Evolutionary conservation across 2,888 invertebrate species (phyloP), one percentile per base, ranked within the genome.

Genomic region (Sinhomidia bicolor): DNA sequence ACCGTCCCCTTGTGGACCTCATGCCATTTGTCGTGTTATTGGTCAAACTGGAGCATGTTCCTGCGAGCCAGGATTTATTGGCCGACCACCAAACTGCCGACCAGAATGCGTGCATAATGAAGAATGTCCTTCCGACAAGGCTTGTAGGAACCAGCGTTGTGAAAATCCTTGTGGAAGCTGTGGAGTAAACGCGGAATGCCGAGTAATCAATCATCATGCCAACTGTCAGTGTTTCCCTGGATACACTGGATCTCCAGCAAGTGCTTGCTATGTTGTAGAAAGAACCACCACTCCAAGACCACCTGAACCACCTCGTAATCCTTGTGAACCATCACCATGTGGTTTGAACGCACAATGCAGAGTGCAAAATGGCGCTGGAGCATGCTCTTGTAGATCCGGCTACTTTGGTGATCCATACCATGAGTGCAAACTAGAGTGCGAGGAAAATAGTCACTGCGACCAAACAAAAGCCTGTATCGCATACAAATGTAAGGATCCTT

Each of bases 111-210:
- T 0, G 95, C 84, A n/a, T 14, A 90, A 90, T 65, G 84, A 82
- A 20, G 91, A 91, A 92, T 98, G 98, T 93, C 95, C 97, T 0
- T 95, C 96, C 85, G 96, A 97, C 91, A 96, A 96, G 92, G 96
- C 97, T 0, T 98, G 98, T 93, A 96, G 96, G 92, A 95, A 95
- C 54, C 97, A 97, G 91, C 96, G 96, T 93, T 95, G 95, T 92
- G 93, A 93, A 89, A 94, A 95, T 93, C 95, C 95, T 29, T 95
- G 95, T 17, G 95, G 95, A 89, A 94, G 94, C 14, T 95, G 97
- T 93, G 97, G 96, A 17, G 94, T 94, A 90, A 95, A 95, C 93
- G 96, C 97, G 0, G 93, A 97, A 92, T 95, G 98, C 94, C 94
- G 94, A 44, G 94, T 94, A 78, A 94, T 94, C 85, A 95, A 96